Evolutionary conservation across 35 echinoderm and acorn worm species (phyloP).

Genomic region (Diadema setosum): DNA sequence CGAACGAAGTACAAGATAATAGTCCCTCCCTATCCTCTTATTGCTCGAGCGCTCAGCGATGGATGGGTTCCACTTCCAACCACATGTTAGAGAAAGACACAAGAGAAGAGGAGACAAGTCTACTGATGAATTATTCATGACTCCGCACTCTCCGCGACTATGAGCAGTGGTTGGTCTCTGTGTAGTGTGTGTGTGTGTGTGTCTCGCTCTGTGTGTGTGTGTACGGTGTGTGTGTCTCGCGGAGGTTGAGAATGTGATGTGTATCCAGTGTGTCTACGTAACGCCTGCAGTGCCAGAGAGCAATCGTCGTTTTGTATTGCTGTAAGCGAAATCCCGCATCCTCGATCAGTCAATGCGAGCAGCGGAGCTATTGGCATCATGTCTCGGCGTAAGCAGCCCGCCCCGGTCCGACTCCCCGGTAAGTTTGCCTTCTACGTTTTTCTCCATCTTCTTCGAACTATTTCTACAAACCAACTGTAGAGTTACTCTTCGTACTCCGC

Average conservation of each 20-base stretch:
- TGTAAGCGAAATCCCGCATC: conserved; percentile 19
- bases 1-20: conserved; percentile 6
- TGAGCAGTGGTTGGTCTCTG: too few species aligned
- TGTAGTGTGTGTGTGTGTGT: too few species aligned
- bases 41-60: not conserved
- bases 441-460: not conserved
- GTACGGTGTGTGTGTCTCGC: not conserved
- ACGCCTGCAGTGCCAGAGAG: too few species aligned
- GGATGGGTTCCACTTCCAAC: not conserved
- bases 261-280: not conserved
- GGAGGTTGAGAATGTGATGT: not conserved
- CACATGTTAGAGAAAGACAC: not conserved
- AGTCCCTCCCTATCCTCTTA: not conserved
- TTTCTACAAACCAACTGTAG: not conserved
- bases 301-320: too few species aligned
- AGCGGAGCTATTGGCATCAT: conserved; percentile 14
- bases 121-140: conserved; percentile 28
- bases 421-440: conserved; percentile 1
- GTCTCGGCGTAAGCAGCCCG: conserved; percentile 11
- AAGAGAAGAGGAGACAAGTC: not conserved
- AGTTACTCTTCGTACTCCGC: not conserved
- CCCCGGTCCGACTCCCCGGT: conserved; percentile 1
- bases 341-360: not conserved
- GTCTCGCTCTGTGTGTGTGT: not conserved
- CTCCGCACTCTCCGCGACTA: too few species aligned